These are phyloP conservation scores for Tragelaphus oryx DNA, from an alignment of 2,797 vertebrate species.

Conservation along the genomic window DNA sequence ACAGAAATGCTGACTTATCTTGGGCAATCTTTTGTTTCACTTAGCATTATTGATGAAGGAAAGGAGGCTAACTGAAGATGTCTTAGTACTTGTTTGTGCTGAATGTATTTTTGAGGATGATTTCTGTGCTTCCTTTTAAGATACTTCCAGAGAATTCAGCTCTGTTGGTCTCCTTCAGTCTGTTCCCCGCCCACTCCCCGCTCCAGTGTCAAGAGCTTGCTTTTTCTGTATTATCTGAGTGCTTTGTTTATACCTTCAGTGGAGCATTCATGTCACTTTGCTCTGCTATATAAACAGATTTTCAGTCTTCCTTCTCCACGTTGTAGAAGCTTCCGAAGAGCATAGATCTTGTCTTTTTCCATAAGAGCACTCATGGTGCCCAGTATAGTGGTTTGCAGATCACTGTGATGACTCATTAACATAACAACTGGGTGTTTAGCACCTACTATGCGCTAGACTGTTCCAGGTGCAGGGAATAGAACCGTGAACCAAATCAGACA, in stretches of 20 bases:
- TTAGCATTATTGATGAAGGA: conserved; percentile 46
- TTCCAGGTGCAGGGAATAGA: background rate
- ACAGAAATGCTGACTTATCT: conserved; percentile 29
- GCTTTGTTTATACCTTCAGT: background rate
- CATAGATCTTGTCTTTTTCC: background rate
- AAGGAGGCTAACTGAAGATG: background rate
- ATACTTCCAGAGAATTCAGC: background rate
- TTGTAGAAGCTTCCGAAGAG: background rate
- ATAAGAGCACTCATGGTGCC: background rate
- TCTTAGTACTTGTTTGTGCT: background rate
- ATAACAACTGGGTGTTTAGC: background rate
- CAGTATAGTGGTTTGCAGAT: background rate
- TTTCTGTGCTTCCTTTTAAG: background rate
- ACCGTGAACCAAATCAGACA: background rate
- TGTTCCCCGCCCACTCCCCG: background rate
- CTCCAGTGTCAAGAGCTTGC: background rate
- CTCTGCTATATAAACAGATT: background rate
- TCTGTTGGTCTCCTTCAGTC: background rate
- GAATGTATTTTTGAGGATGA: background rate
- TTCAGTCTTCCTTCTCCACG: background rate
- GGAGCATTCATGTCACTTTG: background rate
- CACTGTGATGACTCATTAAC: background rate
- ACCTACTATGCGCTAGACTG: background rate
- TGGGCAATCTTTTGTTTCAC: conserved; percentile 15
- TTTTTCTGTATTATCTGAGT: background rate